Evolutionary conservation across 2,888 invertebrate genomes (phyloP).

Genomic region (Synergus gifuensis): DNA sequence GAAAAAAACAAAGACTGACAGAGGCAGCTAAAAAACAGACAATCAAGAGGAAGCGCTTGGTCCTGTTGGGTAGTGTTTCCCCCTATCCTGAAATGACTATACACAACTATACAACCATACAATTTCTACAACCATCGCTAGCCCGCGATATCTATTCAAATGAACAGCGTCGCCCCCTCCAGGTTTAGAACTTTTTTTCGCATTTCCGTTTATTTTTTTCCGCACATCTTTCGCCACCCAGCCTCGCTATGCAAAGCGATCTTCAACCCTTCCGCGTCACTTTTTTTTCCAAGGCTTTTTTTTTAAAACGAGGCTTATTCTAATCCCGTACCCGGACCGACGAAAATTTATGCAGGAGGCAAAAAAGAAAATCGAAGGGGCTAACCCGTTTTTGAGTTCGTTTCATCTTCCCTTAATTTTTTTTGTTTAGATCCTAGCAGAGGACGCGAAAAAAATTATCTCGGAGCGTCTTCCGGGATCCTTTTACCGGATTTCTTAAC

Average conservation of each 20-base stretch:
- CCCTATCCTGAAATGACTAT: conserved; percentile 46
- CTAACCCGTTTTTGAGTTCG: conserved; percentile 39
- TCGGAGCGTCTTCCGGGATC: conserved; percentile 6
- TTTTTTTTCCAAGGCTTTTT: conserved; percentile 56
- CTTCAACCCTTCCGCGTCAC: conserved; percentile 69
- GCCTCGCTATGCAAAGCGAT: conserved; percentile 69
- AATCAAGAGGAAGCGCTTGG: conserved; percentile 58
- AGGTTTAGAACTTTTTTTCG: conserved; percentile 59
- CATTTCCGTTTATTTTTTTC: conserved; percentile 74
- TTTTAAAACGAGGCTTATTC: conserved; percentile 11
- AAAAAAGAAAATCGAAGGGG: conserved; percentile 66
- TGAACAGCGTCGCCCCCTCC: conserved; percentile 59
- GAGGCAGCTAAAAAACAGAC: conserved; percentile 46
- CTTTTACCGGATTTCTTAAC: conserved; percentile 14
- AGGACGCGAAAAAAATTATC: conserved; percentile 10
- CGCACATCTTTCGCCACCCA: conserved; percentile 57
- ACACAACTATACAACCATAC: conserved; percentile 26
- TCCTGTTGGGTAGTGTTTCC: conserved; percentile 56
- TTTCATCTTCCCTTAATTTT: conserved; percentile 1
- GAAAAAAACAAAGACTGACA: conserved; percentile 41
- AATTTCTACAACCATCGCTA: conserved; percentile 33
- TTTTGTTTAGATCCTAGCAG: neutral
- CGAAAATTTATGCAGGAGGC: conserved; percentile 54
- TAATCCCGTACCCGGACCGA: conserved; percentile 43
- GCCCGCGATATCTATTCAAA: conserved; percentile 70